Conservation (phyloP, 2,888 invertebrate species). For the Matsumyia berberina region DNA sequence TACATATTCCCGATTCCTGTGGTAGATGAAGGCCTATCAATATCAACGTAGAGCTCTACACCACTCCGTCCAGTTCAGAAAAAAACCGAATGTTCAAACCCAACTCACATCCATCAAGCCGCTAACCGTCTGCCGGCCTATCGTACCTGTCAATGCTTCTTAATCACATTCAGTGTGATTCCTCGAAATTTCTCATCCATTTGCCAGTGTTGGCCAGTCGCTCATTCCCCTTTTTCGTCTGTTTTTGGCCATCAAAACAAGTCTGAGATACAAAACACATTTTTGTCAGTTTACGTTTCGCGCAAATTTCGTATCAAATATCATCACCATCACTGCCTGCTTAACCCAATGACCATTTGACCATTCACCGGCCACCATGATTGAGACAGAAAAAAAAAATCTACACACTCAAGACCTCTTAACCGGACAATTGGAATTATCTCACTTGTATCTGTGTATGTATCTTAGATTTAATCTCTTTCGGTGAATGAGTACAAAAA, state of each 20-base stretch:
- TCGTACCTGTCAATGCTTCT: conserved; percentile 58
- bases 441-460: conserved; percentile 1
- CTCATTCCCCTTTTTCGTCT: conserved; percentile 1
- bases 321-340: conserved; percentile 46
- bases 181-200: conserved; percentile 31
- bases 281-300: conserved; percentile 41
- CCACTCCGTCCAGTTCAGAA: neutral
- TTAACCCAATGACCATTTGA: conserved; percentile 44
- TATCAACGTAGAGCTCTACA: neutral
- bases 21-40: conserved; percentile 13
- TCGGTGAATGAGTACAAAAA: conserved; percentile 1
- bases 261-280: conserved; percentile 41
- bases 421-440: conserved; percentile 49
- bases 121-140: conserved; percentile 9
- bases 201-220: neutral
- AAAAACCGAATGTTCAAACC: conserved; percentile 14
- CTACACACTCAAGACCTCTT: conserved; percentile 11
- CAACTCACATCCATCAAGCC: conserved; percentile 38
- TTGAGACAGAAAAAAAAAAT: conserved; percentile 23
- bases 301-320: conserved; percentile 58
- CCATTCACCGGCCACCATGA: conserved; percentile 55
- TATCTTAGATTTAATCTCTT: conserved; percentile 14
- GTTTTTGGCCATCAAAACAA: conserved; percentile 17
- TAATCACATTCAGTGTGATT: conserved; percentile 53
- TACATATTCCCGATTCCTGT: neutral